phyloP scores from a whole-genome alignment of 2,113 vertebrate species.

The Turnix velox region DNA sequence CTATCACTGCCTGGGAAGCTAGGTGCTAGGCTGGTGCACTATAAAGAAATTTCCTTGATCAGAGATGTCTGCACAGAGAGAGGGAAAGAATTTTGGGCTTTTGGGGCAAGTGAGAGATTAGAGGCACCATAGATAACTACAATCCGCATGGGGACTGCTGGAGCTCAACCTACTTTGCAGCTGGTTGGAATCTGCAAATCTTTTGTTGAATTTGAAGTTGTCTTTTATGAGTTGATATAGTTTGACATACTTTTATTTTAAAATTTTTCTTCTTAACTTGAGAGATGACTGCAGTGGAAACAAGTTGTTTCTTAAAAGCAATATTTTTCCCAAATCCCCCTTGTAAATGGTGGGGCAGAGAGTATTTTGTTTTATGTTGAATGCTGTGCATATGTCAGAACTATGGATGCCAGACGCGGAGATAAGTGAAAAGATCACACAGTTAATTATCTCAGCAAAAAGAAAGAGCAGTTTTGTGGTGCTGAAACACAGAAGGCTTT shows the following conservation, averaged over 20 bases:
- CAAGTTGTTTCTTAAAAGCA: rapidly evolving
- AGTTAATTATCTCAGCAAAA: not conserved
- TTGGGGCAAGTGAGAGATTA: not conserved
- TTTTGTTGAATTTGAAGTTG: not conserved
- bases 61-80: not conserved
- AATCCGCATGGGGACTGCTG: not conserved
- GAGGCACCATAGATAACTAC: too few relatives aligned
- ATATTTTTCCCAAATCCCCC: rapidly evolving
- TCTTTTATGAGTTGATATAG: rapidly evolving
- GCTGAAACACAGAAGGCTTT: not conserved
- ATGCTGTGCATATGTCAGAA: not conserved
- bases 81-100: not conserved
- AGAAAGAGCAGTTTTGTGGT: not conserved
- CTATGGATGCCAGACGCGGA: not conserved
- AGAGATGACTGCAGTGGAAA: rapidly evolving
- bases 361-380: not conserved
- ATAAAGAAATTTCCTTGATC: not conserved
- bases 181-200: not conserved
- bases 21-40: rapidly evolving
- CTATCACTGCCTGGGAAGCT: rapidly evolving
- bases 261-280: rapidly evolving
- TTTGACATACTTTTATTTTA: too few relatives aligned
- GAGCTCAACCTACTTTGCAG: not conserved
- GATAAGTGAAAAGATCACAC: not conserved
- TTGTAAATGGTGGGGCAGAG: not conserved